Conservation (phyloP, 2,888 invertebrate species). For the Caenorhabditis sinica region DNA sequence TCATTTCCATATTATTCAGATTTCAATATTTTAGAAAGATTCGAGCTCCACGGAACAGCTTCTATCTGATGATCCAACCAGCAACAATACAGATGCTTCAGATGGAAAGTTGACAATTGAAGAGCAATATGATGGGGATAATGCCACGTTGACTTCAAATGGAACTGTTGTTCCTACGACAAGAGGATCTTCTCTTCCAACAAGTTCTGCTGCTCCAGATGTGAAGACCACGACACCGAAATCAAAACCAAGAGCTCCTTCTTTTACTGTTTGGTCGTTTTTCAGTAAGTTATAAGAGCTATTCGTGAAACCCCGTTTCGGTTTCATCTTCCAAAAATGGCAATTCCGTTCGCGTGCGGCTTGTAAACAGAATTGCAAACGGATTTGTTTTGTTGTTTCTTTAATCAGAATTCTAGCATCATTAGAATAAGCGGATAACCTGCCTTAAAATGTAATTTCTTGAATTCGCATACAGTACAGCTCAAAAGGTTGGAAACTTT, state of each 20-base stretch:
- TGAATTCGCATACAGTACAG: too few relatives aligned
- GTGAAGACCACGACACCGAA: constrained; percentile 35
- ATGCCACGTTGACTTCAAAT: constrained; percentile 22
- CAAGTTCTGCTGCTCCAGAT: constrained; percentile 1
- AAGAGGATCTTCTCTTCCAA: constrained; percentile 7
- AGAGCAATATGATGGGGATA: constrained; percentile 28
- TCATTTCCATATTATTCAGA: background rate
- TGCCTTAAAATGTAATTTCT: too few relatives aligned
- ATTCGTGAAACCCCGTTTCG: too few relatives aligned
- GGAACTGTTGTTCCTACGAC: constrained; percentile 3
- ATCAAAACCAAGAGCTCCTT: constrained; percentile 48
- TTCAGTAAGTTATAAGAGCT: constrained; percentile 54
- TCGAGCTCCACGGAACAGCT: constrained; percentile 16
- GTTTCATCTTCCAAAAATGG: too few relatives aligned
- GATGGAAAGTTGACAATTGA: constrained; percentile 48
- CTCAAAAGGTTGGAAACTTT: too few relatives aligned
- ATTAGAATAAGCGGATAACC: too few relatives aligned
- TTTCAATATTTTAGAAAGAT: background rate
- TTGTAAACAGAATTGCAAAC: too few relatives aligned
- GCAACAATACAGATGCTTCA: constrained; percentile 38
- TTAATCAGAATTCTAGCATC: too few relatives aligned
- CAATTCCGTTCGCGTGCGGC: too few relatives aligned
- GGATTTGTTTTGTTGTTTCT: too few relatives aligned
- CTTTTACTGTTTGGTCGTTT: constrained; percentile 60
- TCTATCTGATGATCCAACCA: background rate